phyloP scores from a whole-genome alignment of 2,113 vertebrate genomes.

The Coturnix japonica region DNA sequence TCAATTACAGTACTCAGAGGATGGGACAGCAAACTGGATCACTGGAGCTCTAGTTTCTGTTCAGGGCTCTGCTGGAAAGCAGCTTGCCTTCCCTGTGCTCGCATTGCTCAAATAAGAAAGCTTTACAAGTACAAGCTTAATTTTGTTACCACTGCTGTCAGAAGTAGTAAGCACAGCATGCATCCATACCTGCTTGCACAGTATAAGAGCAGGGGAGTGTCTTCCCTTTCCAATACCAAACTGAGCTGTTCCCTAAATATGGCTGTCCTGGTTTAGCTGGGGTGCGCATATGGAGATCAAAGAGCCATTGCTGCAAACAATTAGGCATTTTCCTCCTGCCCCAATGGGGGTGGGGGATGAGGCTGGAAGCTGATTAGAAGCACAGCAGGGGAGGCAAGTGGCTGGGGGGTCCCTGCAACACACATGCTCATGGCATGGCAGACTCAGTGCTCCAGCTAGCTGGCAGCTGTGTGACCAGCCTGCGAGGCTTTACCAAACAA shows the following conservation, averaged over 20 bases:
- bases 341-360: not conserved
- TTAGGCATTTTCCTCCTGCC: not conserved
- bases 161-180: accelerated
- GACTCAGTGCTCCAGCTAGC: not conserved
- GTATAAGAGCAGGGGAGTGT: not conserved
- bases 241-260: not conserved
- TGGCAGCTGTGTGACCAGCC: not conserved
- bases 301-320: constrained; percentile 40
- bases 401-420: not conserved
- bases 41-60: not conserved
- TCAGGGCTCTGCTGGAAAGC: not conserved
- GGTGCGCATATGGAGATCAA: not conserved
- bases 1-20: not conserved
- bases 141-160: not conserved
- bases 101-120: accelerated
- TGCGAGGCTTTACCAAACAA: not conserved
- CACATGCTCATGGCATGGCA: not conserved
- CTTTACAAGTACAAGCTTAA: not conserved
- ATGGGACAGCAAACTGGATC: not conserved
- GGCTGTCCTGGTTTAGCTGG: accelerated
- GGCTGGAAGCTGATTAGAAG: constrained; percentile 38
- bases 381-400: not conserved
- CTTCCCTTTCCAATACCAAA: not conserved
- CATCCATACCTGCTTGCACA: not conserved
- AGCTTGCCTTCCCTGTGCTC: not conserved